Evolutionary conservation across 2,797 vertebrate species (phyloP).

Genomic region (Limosa lapponica): DNA sequence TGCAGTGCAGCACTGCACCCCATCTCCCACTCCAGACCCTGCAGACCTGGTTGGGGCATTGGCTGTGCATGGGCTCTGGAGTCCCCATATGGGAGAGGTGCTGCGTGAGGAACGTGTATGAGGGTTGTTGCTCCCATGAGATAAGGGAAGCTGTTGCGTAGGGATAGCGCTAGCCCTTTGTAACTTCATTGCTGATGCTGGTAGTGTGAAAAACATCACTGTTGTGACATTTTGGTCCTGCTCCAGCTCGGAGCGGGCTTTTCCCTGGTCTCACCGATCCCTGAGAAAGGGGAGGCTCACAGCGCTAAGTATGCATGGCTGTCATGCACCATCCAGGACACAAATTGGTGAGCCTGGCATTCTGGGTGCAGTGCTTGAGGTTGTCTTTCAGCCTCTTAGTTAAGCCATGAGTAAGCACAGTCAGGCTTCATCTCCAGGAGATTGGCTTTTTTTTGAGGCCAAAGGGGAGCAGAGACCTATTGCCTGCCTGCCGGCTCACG

Average conservation of each 20-base stretch:
- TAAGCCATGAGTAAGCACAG: neutral
- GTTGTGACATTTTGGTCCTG: neutral
- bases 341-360: neutral
- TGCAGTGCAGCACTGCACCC: neutral
- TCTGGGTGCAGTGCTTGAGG: neutral
- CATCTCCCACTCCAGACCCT: neutral
- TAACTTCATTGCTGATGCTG: neutral
- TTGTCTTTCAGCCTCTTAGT: neutral
- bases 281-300: neutral
- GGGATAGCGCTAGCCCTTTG: neutral
- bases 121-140: neutral
- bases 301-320: neutral
- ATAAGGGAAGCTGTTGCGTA: neutral
- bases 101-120: accelerated
- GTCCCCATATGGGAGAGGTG: neutral
- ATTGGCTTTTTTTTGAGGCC: neutral
- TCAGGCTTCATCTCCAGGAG: neutral
- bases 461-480: neutral
- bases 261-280: neutral
- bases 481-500: neutral
- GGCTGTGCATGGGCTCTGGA: neutral
- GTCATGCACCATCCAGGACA: neutral
- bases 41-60: accelerated
- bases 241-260: neutral
- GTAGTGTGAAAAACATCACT: neutral